Evolutionary conservation across 2,113 vertebrate species (phyloP), one percentile per base, ranked within the genome.

Genomic region (Dasyurus viverrinus): DNA sequence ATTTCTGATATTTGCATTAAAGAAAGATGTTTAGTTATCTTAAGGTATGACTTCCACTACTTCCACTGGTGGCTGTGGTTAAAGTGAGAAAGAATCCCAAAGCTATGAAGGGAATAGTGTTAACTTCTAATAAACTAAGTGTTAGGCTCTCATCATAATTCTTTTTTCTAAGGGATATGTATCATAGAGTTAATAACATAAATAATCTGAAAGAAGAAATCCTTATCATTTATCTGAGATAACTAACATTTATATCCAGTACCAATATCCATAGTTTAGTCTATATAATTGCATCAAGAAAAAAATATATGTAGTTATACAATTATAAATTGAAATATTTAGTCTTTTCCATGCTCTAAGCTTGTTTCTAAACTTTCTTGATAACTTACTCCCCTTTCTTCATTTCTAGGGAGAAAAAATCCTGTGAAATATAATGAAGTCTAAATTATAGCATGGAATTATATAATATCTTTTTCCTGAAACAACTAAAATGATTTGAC

Each of bases 401-500:
- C 14, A 91, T 53, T 90, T 93, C 92, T 96, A 93, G 26, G 50
- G 91, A 42, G 92, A 9, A 91, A 94, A 92, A 25, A 2, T 96
- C 30, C 93, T 6, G 2, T 90, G 9, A 68, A 22, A 89, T 89
- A 23, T 23, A 92, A 8, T 96, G 2, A 57, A 94, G 5, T 19
- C 46, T 94, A 93, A 36, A 92, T 89, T 92, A 54, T 90, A 93
- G 54, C 42, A 30, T 90, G 53, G 8, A 91, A 95, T 96, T 96
- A 30, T 94, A 50, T 16, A 23, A 90, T 25, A 89, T 94, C 54
- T 95, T 95, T 95, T 27, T 95, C 95, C 94, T 93, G 46, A 90
- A 47, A 93, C 94, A 1, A 46, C 92, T 46, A 10, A 55, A 93
- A 14, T 94, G 91, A 22, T 96, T 96, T 46, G 89, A 55, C 11